Conservation (phyloP, 2,888 invertebrate genomes). For the Dione vanillae region DNA sequence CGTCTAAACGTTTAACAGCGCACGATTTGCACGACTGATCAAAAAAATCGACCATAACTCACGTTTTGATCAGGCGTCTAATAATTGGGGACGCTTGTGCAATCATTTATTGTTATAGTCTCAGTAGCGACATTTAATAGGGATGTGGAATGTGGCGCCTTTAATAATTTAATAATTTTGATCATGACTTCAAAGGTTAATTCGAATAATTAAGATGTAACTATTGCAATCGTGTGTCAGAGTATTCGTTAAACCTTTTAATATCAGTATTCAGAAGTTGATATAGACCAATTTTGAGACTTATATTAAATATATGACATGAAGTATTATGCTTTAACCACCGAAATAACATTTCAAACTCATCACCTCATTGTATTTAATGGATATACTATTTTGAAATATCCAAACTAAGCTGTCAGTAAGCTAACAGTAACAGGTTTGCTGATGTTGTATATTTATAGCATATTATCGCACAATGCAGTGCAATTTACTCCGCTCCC, state of each 20-base stretch:
- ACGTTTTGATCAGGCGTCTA: neutral
- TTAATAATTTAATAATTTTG: neutral
- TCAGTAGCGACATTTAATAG: neutral
- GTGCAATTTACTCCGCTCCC: slow-evolving; percentile 55
- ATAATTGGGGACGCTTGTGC: neutral
- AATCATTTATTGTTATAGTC: slow-evolving; percentile 4
- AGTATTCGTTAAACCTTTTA: no score
- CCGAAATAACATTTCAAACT: no score
- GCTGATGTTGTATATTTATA: slow-evolving; percentile 42
- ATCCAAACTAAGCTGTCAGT: slow-evolving; percentile 2
- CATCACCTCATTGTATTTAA: neutral
- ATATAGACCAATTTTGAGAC: no score
- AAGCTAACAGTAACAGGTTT: slow-evolving; percentile 11
- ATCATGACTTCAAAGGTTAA: no score
- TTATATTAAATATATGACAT: no score
- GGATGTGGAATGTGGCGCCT: neutral
- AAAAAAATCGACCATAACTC: slow-evolving; percentile 21
- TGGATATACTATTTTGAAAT: neutral
- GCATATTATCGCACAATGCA: slow-evolving; percentile 47
- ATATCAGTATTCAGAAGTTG: no score
- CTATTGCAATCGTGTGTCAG: no score
- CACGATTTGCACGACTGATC: slow-evolving; percentile 21
- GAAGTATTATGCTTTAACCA: no score
- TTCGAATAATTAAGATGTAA: no score
- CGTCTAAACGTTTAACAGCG: neutral